phyloP scores from a whole-genome alignment of 1,140 invertebrate species.

The Venustaconcha ellipsiformis region DNA sequence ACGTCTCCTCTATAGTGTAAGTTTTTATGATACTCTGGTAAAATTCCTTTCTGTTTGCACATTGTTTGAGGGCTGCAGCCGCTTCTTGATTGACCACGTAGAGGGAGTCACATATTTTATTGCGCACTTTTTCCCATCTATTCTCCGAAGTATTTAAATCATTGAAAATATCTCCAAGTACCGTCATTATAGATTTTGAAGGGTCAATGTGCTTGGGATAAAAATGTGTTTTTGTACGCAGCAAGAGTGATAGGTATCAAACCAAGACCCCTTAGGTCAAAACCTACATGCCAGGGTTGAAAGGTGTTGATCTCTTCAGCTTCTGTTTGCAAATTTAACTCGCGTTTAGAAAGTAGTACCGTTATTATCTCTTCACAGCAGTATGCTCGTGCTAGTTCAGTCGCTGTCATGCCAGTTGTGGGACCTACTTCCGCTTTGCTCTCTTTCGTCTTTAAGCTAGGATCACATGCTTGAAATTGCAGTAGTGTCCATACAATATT shows the following conservation, averaged over 20 bases:
- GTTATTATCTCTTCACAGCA: background rate
- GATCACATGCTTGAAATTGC: constrained; percentile 6
- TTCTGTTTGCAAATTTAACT: background rate
- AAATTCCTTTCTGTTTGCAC: background rate
- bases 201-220: constrained; percentile 5
- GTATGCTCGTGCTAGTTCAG: constrained; percentile 4
- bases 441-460: background rate
- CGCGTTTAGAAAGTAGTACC: background rate
- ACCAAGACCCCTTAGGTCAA: background rate
- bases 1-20: constrained; percentile 15
- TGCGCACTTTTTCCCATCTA: constrained; percentile 6
- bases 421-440: constrained; percentile 15
- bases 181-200: background rate
- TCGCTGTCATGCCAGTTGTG: constrained; percentile 5
- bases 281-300: background rate
- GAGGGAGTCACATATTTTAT: constrained; percentile 6
- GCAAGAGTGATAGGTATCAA: constrained; percentile 18
- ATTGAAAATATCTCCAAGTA: constrained; percentile 13
- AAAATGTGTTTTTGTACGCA: constrained; percentile 19
- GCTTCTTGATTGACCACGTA: background rate
- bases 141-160: background rate
- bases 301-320: background rate
- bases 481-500: constrained; percentile 4
- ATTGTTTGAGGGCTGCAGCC: background rate
- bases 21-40: background rate